Conservation (phyloP, 2,797 vertebrate genomes). For the Gallirallus australis region DNA sequence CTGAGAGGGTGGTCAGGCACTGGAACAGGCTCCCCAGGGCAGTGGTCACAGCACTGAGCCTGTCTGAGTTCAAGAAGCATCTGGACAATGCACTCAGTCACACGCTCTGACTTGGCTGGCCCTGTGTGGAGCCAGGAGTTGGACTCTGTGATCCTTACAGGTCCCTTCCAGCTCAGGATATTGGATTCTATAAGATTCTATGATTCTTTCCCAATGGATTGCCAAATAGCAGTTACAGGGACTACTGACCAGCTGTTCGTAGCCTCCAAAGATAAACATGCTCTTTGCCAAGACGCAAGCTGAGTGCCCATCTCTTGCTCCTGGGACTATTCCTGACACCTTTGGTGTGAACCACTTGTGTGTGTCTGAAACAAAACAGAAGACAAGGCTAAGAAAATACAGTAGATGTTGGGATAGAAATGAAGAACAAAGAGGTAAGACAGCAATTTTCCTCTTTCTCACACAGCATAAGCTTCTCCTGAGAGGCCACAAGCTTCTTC, state of each 20-base stretch:
- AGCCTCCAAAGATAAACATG: conserved; percentile 99
- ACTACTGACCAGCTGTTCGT: conserved; percentile 94
- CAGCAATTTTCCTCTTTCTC: neutral
- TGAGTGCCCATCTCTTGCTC: conserved; percentile 95
- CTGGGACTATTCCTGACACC: conserved; percentile 91
- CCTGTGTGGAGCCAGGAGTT: too few relatives aligned
- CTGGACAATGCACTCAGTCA: too few relatives aligned
- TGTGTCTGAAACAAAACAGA: conserved; percentile 80
- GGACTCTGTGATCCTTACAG: too few relatives aligned
- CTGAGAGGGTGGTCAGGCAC: too few relatives aligned
- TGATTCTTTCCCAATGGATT: neutral
- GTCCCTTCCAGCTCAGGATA: too few relatives aligned
- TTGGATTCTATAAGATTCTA: too few relatives aligned
- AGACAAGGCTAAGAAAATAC: neutral
- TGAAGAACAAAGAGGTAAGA: neutral
- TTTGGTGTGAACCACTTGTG: conserved; percentile 95
- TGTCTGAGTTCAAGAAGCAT: too few relatives aligned
- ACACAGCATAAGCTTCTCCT: neutral
- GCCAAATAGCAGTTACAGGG: neutral
- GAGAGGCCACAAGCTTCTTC: neutral
- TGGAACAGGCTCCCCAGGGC: too few relatives aligned
- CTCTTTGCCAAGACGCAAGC: conserved; percentile 92
- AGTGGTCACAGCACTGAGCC: too few relatives aligned
- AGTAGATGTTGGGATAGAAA: neutral
- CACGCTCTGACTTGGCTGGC: too few relatives aligned